Base-by-base conservation (phyloP, 1,140 invertebrate genomes). In the Brachionus rotundiformis region DNA sequence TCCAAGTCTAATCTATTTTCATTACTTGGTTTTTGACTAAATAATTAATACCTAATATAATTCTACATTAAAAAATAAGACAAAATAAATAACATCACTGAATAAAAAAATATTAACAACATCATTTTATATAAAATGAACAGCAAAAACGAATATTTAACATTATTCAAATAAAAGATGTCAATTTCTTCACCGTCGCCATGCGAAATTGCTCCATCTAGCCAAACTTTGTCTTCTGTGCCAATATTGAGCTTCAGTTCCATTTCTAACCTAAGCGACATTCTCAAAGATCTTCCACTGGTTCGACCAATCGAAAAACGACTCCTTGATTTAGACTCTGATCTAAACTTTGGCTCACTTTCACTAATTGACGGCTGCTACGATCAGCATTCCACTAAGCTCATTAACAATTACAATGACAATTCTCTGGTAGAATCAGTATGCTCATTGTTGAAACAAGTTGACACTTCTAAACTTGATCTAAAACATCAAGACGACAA, bases 151-250 rank as follows among this genome's bases (percentile, higher is more conserved):
- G n/a, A n/a, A n/a, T n/a, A n/a, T n/a, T n/a, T n/a, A n/a, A n/a
- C n/a, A n/a, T n/a, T n/a, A n/a, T n/a, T n/a, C n/a, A n/a, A n/a
- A n/a, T n/a, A n/a, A n/a, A 54, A 54, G n/a, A 63, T 63, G 61
- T 63, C 61, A 33, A 63, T 63, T 63, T 63, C 61, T 0, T 63
- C 61, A 63, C 5, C 63, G 36, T 33, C 63, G 31, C 33, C 63
- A 36, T 68, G n/a, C 19, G 63, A 68, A 19, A 36, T 68, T 16
- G 33, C 31, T n/a, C 36, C 63, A 36, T 7, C 63, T 19, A 68
- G 63, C 16, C 31, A 68, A 23, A 11, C 36, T 13, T 25, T 44
- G 2, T 8, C 68, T 5, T 44, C 16, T 0, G 19, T 73, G 23
- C 68, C 68, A 1, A 44, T 31, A 25, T 19, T 73, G 5, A 73